Base-by-base conservation (phyloP, 2,113 vertebrate species). In the Propithecus coquereli region DNA sequence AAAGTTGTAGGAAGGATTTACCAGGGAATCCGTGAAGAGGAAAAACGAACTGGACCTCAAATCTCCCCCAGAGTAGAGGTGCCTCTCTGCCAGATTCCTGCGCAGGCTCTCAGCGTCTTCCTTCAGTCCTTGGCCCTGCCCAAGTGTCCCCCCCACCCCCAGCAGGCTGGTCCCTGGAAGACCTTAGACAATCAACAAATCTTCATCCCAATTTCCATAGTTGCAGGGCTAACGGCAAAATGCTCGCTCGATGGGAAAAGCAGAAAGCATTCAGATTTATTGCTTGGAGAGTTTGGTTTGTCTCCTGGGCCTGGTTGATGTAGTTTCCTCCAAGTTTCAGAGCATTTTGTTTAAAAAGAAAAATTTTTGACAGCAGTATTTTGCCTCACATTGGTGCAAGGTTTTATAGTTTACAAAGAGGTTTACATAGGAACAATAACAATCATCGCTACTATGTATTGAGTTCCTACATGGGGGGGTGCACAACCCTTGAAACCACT, bases 231-330 rank as follows among this genome's bases (percentile, higher is more conserved):
- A 59, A 90, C 6, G 20, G 68, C 30, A 68, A 79, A 71, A 50
- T 1, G 85, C 95, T 94, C 95, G 96, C 95, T 98, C 96, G 80
- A 17, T 25, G 7, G 27, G 68, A 97, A 95, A 8, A 95, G 94
- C 88, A 47, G 89, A 70, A 90, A 95, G 40, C 12, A 6, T 88
- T 96, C 95, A 94, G 77, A 97, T 97, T 97, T 95, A 98, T 98
- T 97, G 96, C 97, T 98, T 94, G 96, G 98, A 98, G 98, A 97
- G 74, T 94, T 73, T 25, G 97, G 37, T 82, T 87, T 47, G 63
- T 97, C 96, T 83, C 97, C 96, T 97, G 95, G 97, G 98, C 96
- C 97, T 97, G 96, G 87, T 95, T 98, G 93, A 97, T 97, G 95
- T 47, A 66, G 97, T 97, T 98, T 94, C 91, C 63, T 97, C 90